Conservation (phyloP, 2,113 vertebrate genomes). For the Porphyrio hochstetteri region DNA sequence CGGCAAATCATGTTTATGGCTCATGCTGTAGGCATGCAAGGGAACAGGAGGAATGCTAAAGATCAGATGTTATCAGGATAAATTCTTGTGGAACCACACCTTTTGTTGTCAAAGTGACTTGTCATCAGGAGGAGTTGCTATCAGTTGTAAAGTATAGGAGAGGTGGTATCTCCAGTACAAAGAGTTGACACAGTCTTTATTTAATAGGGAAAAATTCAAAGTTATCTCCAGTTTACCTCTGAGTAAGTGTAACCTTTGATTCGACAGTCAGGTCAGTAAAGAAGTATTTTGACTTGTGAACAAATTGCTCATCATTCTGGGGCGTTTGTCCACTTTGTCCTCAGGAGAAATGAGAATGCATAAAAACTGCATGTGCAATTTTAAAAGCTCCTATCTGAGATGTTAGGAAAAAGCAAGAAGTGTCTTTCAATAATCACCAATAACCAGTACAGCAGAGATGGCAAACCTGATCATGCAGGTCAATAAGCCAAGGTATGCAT, state of each 20-base stretch:
- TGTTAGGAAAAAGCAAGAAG: not conserved
- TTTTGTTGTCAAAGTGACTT: not conserved
- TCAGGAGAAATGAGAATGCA: not conserved
- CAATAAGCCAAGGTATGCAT: not conserved
- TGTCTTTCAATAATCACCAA: not conserved
- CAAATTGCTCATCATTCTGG: not conserved
- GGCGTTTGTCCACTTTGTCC: not conserved
- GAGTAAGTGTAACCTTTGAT: not conserved
- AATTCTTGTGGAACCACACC: not conserved
- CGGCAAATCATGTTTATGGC: not conserved
- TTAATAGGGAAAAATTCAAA: not conserved
- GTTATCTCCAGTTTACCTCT: not conserved
- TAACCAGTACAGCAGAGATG: not conserved
- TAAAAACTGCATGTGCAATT: not conserved
- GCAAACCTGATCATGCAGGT: not conserved
- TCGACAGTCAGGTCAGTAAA: not conserved
- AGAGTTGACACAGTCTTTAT: not conserved
- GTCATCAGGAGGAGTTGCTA: not conserved
- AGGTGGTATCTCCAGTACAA: not conserved
- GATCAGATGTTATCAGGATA: not conserved
- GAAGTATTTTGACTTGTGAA: not conserved
- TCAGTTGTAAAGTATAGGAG: not conserved
- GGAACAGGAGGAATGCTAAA: not conserved
- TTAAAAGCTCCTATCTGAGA: not conserved
- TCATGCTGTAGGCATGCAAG: not conserved